phyloP scores from a whole-genome alignment of 2,888 invertebrate genomes.

The Heliconius hortense region DNA sequence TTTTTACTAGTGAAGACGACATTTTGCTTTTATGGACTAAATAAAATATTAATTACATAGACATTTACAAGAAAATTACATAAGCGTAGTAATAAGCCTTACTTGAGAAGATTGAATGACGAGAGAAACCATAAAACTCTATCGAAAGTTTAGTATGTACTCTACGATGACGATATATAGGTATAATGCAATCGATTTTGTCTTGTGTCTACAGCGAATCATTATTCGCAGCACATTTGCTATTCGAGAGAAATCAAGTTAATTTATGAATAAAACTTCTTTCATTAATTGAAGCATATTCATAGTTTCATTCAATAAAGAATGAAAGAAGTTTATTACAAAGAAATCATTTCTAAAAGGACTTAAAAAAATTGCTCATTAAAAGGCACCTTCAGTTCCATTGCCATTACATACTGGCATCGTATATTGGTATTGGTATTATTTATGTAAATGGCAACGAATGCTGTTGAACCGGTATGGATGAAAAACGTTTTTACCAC shows the following conservation, averaged over 20 bases:
- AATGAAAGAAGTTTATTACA: no score
- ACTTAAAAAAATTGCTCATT: conserved; percentile 66
- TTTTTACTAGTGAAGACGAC: not conserved
- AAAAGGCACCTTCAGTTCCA: conserved; percentile 60
- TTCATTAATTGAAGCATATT: not conserved
- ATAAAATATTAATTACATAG: not conserved
- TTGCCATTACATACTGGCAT: no score
- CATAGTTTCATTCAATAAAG: not conserved
- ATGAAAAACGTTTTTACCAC: conserved; percentile 52
- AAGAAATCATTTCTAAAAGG: not conserved
- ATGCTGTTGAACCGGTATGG: conserved; percentile 68
- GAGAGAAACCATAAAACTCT: conserved; percentile 43
- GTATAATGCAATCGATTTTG: conserved; percentile 1
- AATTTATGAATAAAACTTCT: not conserved
- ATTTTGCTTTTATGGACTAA: not conserved
- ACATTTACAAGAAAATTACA: not conserved
- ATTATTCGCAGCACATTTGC: no score
- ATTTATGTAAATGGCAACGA: conserved; percentile 71
- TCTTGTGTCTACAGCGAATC: not conserved
- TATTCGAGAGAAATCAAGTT: no score
- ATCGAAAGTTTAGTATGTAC: conserved; percentile 7
- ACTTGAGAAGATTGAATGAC: conserved; percentile 36
- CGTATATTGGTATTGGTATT: no score
- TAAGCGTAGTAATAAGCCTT: conserved; percentile 12
- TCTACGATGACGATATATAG: conserved; percentile 1